Percentiles rank a stretch among this genome's conserved stretches.
phyloP scores from a whole-genome alignment of 2,113 vertebrate genomes.

The Hydropotes inermis region DNA sequence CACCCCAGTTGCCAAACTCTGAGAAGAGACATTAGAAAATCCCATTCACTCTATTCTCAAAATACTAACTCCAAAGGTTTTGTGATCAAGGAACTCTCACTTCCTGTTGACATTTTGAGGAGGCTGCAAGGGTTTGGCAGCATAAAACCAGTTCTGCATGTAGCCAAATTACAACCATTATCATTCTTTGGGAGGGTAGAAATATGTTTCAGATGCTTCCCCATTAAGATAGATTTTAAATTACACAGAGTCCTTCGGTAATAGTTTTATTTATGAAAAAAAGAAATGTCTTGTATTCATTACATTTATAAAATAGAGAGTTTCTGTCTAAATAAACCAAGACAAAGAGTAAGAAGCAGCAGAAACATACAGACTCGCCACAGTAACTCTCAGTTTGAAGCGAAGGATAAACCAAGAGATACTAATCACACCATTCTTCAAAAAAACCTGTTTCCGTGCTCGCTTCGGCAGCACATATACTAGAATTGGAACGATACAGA shows the following conservation, averaged over 20 bases:
- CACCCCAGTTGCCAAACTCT: slow-evolving; percentile 23
- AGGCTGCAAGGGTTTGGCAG: slow-evolving; percentile 45
- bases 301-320: slow-evolving; percentile 13
- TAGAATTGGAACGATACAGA: too few species aligned
- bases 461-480: too few species aligned
- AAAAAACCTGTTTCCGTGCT: neutral
- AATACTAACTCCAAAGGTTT: slow-evolving; percentile 54
- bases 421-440: neutral
- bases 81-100: slow-evolving; percentile 58
- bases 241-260: neutral
- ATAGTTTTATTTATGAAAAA: slow-evolving; percentile 42
- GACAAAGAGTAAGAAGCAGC: neutral
- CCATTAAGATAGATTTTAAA: slow-evolving; percentile 27
- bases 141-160: slow-evolving; percentile 40
- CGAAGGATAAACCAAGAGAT: neutral
- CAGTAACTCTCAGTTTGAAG: slow-evolving; percentile 6
- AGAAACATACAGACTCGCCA: slow-evolving; percentile 6
- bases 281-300: slow-evolving; percentile 17
- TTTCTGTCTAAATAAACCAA: neutral
- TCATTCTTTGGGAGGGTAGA: neutral
- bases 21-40: slow-evolving; percentile 49
- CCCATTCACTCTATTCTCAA: slow-evolving; percentile 47
- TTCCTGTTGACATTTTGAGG: slow-evolving; percentile 63
- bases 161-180: slow-evolving; percentile 27
- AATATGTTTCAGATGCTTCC: slow-evolving; percentile 15